Percentiles rank a stretch among this genome's conserved stretches.
phyloP scores from a whole-genome alignment of 2,888 invertebrate genomes.

The Spilosoma lubricipeda region DNA sequence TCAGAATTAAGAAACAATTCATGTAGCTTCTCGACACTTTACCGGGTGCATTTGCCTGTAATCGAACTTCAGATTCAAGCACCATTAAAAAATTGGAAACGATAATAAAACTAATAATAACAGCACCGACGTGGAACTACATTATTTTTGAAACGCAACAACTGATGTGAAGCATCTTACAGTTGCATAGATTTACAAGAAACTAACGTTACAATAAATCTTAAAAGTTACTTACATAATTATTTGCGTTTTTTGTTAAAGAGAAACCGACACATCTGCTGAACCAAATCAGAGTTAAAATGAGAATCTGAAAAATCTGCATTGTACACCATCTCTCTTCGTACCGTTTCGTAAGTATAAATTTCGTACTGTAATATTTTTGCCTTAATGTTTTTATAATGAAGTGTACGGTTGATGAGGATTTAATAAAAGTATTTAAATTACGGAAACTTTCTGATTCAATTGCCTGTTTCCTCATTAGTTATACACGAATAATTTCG shows the following conservation, averaged over 20 bases:
- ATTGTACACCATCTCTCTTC: constrained; percentile 28
- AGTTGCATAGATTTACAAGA: too few species aligned
- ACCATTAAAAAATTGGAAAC: too few species aligned
- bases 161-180: too few species aligned
- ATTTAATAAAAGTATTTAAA: constrained; percentile 34
- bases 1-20: too few species aligned
- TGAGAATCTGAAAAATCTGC: constrained; percentile 34
- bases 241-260: constrained; percentile 50
- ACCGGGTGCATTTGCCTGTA: too few species aligned
- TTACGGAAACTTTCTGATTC: constrained; percentile 21
- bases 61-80: too few species aligned
- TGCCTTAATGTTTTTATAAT: constrained; percentile 43
- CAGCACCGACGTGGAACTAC: too few species aligned
- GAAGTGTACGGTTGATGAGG: constrained; percentile 23
- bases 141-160: too few species aligned
- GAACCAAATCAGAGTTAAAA: constrained; percentile 36
- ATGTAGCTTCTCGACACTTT: too few species aligned
- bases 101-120: too few species aligned
- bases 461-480: constrained; percentile 25
- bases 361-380: constrained; percentile 27
- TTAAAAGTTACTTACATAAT: constrained; percentile 40
- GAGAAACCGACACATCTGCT: constrained; percentile 37
- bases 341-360: constrained; percentile 30
- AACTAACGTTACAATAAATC: too few species aligned
- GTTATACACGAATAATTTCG: constrained; percentile 28